Conservation (phyloP, 2,888 invertebrate species). For the Drosophila mayaguana region DNA sequence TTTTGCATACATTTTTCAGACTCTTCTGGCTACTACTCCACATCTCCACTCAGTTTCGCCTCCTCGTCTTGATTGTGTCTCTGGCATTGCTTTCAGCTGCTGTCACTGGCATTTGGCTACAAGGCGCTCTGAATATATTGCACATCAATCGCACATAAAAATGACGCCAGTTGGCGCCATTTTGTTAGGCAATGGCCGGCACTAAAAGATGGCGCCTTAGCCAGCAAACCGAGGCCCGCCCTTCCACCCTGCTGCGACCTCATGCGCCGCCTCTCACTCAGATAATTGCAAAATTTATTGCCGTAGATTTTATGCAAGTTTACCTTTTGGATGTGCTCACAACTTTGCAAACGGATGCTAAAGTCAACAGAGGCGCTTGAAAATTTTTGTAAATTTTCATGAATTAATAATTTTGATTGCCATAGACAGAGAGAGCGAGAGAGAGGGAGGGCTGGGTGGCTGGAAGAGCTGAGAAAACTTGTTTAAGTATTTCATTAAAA, state of each 20-base stretch:
- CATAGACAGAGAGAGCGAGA: neutral
- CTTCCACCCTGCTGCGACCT: neutral
- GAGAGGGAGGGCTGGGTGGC: too few species aligned
- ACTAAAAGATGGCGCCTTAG: slow-evolving; percentile 49
- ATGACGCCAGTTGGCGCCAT: slow-evolving; percentile 60
- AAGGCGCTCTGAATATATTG: slow-evolving; percentile 50
- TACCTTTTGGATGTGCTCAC: slow-evolving; percentile 61
- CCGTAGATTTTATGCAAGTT: slow-evolving; percentile 60
- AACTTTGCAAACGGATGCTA: slow-evolving; percentile 32
- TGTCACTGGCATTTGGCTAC: slow-evolving; percentile 35
- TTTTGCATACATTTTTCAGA: too few species aligned
- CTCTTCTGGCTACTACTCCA: too few species aligned
- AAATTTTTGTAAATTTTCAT: slow-evolving; percentile 43
- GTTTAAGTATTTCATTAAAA: slow-evolving; percentile 68
- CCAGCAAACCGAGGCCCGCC: neutral
- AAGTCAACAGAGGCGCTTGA: slow-evolving; percentile 50
- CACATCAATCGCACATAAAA: slow-evolving; percentile 72
- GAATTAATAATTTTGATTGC: slow-evolving; percentile 75
- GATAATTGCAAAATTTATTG: slow-evolving; percentile 61
- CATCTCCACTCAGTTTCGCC: too few species aligned
- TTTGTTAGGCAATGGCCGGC: slow-evolving; percentile 53
- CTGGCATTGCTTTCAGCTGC: neutral
- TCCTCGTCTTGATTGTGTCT: neutral
- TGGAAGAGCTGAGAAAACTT: slow-evolving; percentile 21
- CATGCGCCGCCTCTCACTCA: slow-evolving; percentile 1